Base-by-base conservation (phyloP, 2,113 vertebrate genomes). In the Calcarius ornatus region DNA sequence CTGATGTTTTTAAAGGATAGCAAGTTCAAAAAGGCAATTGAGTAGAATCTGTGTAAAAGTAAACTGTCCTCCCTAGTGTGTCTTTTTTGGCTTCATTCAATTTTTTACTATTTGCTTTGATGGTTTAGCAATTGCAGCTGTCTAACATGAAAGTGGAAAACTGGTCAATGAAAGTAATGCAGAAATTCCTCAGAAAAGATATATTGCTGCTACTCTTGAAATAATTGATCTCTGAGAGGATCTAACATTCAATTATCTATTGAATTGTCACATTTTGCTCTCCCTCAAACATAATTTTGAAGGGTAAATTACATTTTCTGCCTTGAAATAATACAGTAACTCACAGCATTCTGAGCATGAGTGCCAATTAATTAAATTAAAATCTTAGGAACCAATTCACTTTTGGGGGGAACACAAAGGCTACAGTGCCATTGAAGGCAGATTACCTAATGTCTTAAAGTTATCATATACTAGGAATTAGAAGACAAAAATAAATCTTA, bases 11-110 rank as follows among this genome's bases (percentile, higher is more conserved):
- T 76, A 56, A 57, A 42, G 16, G 18, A 50, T 18, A 57, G 43
- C 47, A 84, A 91, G n/a, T 63, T 94, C 43, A 89, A 90, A 75
- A 82, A 40, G 33, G 23, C 43, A 59, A 23, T 76, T 53, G 25
- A 19, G 38, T 60, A 28, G 54, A 21, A 81, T 84, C 28, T 68
- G 6, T 56, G 25, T 65, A 79, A 78, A 91, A 86, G 53, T 71
- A 91, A 94, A 11, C 43, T 76, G 15, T 88, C 65, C 35, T 90
- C 79, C 63, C 35, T 47, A 45, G 37, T 14, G 51, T 69, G 45
- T 28, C 7, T 22, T 51, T 60, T 85, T 77, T 77, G n/a, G 51
- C 43, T 60, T 86, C 3, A 48, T 53, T 40, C 6, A 68, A 1
- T 17, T 59, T 83, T 68, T 78, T 70, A 4, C 47, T 90, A 37